Conservation (phyloP, 1,140 invertebrate species). For the Diuraphis noxia region DNA sequence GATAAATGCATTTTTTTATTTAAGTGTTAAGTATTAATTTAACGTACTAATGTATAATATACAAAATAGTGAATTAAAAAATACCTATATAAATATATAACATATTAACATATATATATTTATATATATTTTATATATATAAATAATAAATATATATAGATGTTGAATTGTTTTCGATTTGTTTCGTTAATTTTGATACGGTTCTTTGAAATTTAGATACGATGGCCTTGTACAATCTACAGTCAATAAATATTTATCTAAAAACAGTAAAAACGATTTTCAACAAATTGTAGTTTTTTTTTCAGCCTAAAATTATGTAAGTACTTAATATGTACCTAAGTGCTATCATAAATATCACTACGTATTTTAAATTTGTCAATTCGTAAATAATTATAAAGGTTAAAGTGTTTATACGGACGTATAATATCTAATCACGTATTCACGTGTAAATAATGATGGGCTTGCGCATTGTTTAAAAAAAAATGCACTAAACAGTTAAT, state of each 20-base stretch:
- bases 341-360: background rate
- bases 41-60: background rate
- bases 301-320: background rate
- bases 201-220: conserved; percentile 10
- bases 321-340: background rate
- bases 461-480: too few relatives aligned
- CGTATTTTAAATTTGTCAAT: background rate
- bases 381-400: too few relatives aligned
- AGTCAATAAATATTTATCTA: background rate
- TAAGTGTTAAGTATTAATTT: background rate
- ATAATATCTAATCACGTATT: too few relatives aligned
- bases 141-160: background rate
- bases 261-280: background rate
- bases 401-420: too few relatives aligned
- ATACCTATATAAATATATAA: background rate
- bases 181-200: conserved; percentile 37
- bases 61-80: background rate
- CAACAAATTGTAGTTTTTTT: background rate
- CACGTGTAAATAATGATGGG: too few relatives aligned
- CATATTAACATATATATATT: too few relatives aligned
- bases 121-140: too few relatives aligned
- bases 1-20: background rate
- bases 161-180: background rate
- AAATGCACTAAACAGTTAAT: too few relatives aligned
- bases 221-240: background rate